Percentiles rank a stretch among this genome's conserved stretches.
These are phyloP conservation scores for Palloptera scutellata DNA, from an alignment of 2,888 invertebrate genomes.

Conservation along the genomic window DNA sequence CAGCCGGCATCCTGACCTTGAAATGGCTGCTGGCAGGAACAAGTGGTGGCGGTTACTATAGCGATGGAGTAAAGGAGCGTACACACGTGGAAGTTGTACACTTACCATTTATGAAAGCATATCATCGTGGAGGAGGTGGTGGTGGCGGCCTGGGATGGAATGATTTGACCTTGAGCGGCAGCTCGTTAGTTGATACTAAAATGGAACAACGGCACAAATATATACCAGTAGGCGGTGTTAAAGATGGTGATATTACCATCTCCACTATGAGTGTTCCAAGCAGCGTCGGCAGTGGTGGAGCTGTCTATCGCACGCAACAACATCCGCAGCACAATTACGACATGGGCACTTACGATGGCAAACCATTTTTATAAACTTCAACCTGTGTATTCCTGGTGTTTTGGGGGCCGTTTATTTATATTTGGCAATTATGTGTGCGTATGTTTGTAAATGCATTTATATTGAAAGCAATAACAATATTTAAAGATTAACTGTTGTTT, in stretches of 20 bases:
- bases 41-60: slow-evolving; percentile 14
- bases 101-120: slow-evolving; percentile 40
- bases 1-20: slow-evolving; percentile 54
- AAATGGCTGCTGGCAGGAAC: slow-evolving; percentile 52
- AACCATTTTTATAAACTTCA: slow-evolving; percentile 49
- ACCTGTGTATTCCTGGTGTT: neutral
- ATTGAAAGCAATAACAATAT: too few relatives aligned
- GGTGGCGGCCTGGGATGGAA: slow-evolving; percentile 17
- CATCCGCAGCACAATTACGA: slow-evolving; percentile 42
- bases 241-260: slow-evolving; percentile 25
- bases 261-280: slow-evolving; percentile 12
- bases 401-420: too few relatives aligned
- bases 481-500: too few relatives aligned
- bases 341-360: slow-evolving; percentile 34
- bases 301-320: slow-evolving; percentile 30
- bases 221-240: slow-evolving; percentile 43
- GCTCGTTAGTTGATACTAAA: slow-evolving; percentile 32
- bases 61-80: slow-evolving; percentile 38
- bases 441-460: too few relatives aligned
- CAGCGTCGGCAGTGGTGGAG: slow-evolving; percentile 27
- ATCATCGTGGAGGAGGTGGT: slow-evolving; percentile 27
- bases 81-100: slow-evolving; percentile 53
- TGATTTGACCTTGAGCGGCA: slow-evolving; percentile 47
- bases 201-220: slow-evolving; percentile 40
- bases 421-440: too few relatives aligned